Base-by-base conservation (phyloP, 2,888 invertebrate genomes). In the Abrostola triplasia region DNA sequence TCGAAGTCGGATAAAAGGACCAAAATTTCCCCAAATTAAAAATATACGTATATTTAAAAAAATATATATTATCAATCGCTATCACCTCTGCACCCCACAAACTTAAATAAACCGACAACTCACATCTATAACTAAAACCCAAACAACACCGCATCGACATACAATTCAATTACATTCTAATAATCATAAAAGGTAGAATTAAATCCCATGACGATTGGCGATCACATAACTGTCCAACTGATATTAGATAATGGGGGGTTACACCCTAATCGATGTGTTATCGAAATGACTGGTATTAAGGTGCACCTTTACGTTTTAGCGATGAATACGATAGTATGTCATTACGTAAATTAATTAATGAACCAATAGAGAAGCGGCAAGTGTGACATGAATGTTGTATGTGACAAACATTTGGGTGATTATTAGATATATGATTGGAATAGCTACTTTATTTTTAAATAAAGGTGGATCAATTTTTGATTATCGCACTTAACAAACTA, bases 171-270 rank as follows among this genome's bases (percentile, higher is more conserved):
- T 47, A 47, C 56, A 0, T 11, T 48, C 37, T 37, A 56, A 56
- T 56, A 56, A 56, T 44, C 24, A 53, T 53, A 53, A 53, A 53
- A 53, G 52, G 52, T 40, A 38, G 12, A 41, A 53, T 53, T 53
- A 53, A 53, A 53, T 53, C 52, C 52, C 52, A 40, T 53, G 52
- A 41, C 52, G 40, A 49, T 49, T 47, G 48, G 41, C 35, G 12
- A 47, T 44, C 37, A 37, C 37, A 36, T 41, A 37, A 41, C 54
- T 59, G 56, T 63, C 11, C 5, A 36, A 36, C n/a, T 11, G 36
- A 51, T 51, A 51, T 11, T 51, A 36, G 37, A 44, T 51, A 50
- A 42, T 42, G n/a, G 44, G 41, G 5, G 42, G 44, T 9, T 37
- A 37, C 51, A 37, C 51, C 51, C 51, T 51, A 37, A 51, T 51